Percentiles rank a stretch among this genome's conserved stretches.
Evolutionary conservation across 2,113 vertebrate genomes (phyloP).

Genomic region (Poeciliopsis occidentalis): DNA sequence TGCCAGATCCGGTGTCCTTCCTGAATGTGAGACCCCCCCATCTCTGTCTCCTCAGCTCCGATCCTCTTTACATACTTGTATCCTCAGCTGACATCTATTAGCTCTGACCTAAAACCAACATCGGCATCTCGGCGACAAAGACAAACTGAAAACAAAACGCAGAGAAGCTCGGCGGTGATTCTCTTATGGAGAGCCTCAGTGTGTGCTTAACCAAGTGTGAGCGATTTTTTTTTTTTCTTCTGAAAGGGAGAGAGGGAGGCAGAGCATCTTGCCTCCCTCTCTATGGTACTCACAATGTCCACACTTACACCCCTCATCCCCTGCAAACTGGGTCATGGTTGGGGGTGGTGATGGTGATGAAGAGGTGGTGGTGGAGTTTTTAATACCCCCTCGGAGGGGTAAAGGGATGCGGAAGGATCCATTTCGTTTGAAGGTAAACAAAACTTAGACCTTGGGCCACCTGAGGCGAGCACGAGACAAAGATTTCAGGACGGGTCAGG

Average conservation of each 20-base stretch:
- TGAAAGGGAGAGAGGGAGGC: slow-evolving; percentile 62
- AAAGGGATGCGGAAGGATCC: slow-evolving; percentile 27
- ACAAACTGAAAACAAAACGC: slow-evolving; percentile 38
- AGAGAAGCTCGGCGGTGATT: slow-evolving; percentile 21
- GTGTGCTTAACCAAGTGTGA: slow-evolving; percentile 65
- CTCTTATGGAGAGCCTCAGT: slow-evolving; percentile 52
- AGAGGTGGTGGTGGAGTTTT: slow-evolving; percentile 31
- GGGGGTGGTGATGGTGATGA: slow-evolving; percentile 59
- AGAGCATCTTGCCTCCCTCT: slow-evolving; percentile 68
- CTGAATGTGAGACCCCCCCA: slow-evolving; percentile 44
- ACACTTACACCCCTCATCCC: slow-evolving; percentile 71
- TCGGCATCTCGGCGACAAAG: slow-evolving; percentile 34
- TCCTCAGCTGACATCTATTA: slow-evolving; percentile 51
- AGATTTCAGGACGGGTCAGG: slow-evolving; percentile 7
- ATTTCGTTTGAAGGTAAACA: slow-evolving; percentile 22
- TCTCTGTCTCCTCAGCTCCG: slow-evolving; percentile 29
- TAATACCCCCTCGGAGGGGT: slow-evolving; percentile 54
- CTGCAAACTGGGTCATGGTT: slow-evolving; percentile 78
- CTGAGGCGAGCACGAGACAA: not conserved
- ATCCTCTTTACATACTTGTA: slow-evolving; percentile 43
- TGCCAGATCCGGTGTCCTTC: slow-evolving; percentile 49
- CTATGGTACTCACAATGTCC: slow-evolving; percentile 69
- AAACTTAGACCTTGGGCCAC: slow-evolving; percentile 24
- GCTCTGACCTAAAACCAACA: slow-evolving; percentile 47
- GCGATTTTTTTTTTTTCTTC: slow-evolving; percentile 19